phyloP scores from a whole-genome alignment of 1,140 invertebrate genomes.

The Ptiloglossa arizonensis region DNA sequence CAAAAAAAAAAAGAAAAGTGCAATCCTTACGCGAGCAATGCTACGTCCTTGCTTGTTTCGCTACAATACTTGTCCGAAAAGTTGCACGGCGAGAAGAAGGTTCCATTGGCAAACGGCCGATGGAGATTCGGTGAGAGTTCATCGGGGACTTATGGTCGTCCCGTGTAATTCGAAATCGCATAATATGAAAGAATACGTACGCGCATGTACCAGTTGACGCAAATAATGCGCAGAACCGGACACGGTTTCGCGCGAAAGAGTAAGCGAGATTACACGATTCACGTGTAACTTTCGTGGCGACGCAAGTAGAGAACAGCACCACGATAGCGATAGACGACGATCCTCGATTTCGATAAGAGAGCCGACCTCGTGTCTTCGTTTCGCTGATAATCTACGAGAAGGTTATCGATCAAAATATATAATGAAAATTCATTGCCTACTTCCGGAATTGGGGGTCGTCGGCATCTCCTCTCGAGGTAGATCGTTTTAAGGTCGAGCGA shows the following conservation, averaged over 20 bases:
- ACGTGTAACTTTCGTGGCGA: conserved; percentile 58
- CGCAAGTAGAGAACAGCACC: conserved; percentile 11
- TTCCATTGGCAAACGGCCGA: not conserved
- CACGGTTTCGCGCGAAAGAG: not conserved
- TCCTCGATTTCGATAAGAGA: conserved; percentile 50
- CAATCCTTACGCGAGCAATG: too few species aligned
- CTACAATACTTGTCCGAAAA: too few species aligned
- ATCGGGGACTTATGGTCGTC: not conserved
- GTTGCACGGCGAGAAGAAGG: not conserved
- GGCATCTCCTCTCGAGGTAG: not conserved
- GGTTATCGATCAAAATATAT: not conserved
- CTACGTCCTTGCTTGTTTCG: too few species aligned
- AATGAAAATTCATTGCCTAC: not conserved
- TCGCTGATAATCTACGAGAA: not conserved
- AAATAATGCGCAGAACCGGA: not conserved
- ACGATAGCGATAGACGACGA: conserved; percentile 57
- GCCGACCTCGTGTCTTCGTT: not conserved
- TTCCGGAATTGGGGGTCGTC: not conserved
- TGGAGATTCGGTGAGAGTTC: conserved; percentile 27
- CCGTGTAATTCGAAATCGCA: not conserved
- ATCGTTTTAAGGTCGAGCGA: not conserved
- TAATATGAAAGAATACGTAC: not conserved
- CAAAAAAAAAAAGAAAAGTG: too few species aligned
- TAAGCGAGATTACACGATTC: conserved; percentile 11
- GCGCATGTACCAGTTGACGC: not conserved